A percentile compares a stretch with the other conserved stretches of the same genome.
Conservation (phyloP, 2,888 invertebrate genomes). For the Andrena fulva region DNA sequence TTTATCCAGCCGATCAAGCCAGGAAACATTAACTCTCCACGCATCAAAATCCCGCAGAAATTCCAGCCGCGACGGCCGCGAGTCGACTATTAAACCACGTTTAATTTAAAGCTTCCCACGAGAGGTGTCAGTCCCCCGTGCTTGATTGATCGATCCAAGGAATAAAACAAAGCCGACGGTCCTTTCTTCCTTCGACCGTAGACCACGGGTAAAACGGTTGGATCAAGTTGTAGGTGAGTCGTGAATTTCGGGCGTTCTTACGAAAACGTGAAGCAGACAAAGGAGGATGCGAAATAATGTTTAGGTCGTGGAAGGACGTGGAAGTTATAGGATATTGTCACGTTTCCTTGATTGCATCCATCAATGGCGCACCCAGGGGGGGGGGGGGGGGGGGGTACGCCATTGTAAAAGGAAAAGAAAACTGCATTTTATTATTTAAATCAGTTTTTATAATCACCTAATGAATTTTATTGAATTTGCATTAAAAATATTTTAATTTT, state of each 20-base stretch:
- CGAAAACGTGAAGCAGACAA: not conserved
- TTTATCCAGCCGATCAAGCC: constrained; percentile 19
- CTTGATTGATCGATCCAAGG: constrained; percentile 69
- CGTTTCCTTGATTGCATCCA: not conserved
- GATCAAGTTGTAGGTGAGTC: not conserved
- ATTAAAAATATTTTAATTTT: no score
- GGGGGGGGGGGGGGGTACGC: no score
- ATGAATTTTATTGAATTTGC: no score
- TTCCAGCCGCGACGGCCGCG: constrained; percentile 29
- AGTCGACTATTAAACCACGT: constrained; percentile 63
- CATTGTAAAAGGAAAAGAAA: no score
- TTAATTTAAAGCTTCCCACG: constrained; percentile 63
- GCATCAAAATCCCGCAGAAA: constrained; percentile 31
- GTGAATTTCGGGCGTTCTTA: no score
- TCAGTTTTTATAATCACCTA: no score
- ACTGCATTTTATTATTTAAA: no score
- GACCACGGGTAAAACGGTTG: not conserved
- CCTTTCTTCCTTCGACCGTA: not conserved
- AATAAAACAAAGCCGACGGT: constrained; percentile 40
- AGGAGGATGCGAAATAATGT: not conserved
- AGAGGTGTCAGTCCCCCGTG: constrained; percentile 42
- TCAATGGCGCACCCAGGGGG: not conserved
- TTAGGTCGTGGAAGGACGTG: not conserved
- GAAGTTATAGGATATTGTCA: not conserved
- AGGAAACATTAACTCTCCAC: constrained; percentile 22